Conservation (phyloP, 2,888 invertebrate genomes). For the Eristalis arbustorum region DNA sequence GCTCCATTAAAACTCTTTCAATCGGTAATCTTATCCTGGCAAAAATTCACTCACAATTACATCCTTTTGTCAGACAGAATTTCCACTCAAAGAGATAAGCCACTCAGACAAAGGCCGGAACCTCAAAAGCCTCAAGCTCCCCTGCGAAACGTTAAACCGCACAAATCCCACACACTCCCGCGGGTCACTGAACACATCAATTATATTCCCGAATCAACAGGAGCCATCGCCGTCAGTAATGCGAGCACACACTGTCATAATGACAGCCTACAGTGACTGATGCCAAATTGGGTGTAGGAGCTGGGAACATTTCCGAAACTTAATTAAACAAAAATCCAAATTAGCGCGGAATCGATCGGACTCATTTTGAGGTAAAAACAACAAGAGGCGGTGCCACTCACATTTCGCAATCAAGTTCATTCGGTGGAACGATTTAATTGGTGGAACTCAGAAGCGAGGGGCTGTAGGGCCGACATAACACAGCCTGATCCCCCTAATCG, state of each 20-base stretch:
- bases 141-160: background rate
- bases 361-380: background rate
- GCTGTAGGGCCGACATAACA: background rate
- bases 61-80: background rate
- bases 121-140: background rate
- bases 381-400: background rate
- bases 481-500: conserved; percentile 3
- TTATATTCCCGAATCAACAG: conserved; percentile 21
- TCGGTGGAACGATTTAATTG: conserved; percentile 29
- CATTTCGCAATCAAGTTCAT: conserved; percentile 12
- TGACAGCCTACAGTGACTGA: conserved; percentile 10
- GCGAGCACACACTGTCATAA: background rate
- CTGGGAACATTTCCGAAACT: background rate
- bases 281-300: background rate
- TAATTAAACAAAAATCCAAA: conserved; percentile 30
- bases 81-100: background rate
- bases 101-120: background rate
- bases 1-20: background rate
- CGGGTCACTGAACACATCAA: conserved; percentile 23
- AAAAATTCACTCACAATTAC: background rate
- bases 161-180: background rate
- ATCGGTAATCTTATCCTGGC: background rate
- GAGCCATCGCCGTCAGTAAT: background rate
- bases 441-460: background rate
- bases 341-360: background rate